Conservation (phyloP, 2,888 invertebrate genomes). For the Tenthredo amoena region DNA sequence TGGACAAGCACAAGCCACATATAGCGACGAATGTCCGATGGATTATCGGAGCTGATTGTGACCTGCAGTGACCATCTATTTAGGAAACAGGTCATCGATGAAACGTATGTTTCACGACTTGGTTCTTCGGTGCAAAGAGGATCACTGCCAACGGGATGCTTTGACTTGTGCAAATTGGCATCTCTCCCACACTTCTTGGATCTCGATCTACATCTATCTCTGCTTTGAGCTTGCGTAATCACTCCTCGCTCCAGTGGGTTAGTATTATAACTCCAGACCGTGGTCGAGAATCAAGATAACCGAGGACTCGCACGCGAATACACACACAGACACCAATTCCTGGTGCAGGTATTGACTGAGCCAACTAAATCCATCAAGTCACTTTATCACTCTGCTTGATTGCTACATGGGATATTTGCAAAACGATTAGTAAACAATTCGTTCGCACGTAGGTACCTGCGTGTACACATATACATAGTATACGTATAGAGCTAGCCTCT, state of each 20-base stretch:
- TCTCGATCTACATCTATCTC: neutral
- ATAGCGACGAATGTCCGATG: neutral
- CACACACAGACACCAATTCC: neutral
- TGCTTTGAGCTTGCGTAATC: conserved; percentile 27
- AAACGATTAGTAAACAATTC: conserved; percentile 45
- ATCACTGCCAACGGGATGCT: neutral
- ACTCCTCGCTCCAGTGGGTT: conserved; percentile 15
- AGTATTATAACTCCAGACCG: neutral
- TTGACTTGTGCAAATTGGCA: conserved; percentile 9
- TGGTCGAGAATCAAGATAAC: conserved; percentile 29
- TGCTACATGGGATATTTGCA: conserved; percentile 31
- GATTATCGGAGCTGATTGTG: neutral
- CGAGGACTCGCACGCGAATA: neutral
- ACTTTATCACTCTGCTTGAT: conserved; percentile 45
- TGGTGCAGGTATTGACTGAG: neutral
- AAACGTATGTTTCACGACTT: neutral
- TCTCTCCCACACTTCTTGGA: neutral
- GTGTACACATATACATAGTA: neutral
- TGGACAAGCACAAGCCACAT: neutral
- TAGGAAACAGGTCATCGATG: conserved; percentile 1
- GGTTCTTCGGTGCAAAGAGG: neutral
- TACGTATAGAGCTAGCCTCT: neutral
- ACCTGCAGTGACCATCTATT: neutral
- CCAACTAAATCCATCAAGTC: conserved; percentile 48
- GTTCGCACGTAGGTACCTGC: neutral